Conservation (phyloP, 1,140 invertebrate genomes). For the Eumaeus atala region DNA sequence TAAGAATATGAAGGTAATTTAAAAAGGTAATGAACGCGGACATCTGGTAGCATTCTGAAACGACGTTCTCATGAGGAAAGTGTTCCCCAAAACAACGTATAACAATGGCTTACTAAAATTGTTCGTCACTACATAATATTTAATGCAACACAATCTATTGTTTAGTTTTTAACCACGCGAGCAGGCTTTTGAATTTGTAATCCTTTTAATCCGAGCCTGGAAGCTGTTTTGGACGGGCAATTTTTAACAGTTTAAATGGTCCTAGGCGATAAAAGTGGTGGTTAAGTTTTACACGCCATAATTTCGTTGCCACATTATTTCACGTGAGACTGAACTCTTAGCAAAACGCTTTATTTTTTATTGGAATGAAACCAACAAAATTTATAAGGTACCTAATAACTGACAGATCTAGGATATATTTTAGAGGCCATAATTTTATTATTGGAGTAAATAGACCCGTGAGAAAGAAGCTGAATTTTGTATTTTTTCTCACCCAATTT, state of each 20-base stretch:
- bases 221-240: conserved; percentile 10
- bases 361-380: no score
- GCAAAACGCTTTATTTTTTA: no score
- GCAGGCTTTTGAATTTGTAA: conserved; percentile 15
- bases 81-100: conserved; percentile 3
- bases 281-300: background rate
- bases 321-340: background rate
- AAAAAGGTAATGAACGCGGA: no score
- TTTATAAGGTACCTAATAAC: no score
- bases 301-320: background rate
- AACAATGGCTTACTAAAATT: background rate
- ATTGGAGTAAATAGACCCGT: background rate
- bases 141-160: conserved; percentile 14
- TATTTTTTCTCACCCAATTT: no score
- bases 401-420: background rate
- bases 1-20: no score
- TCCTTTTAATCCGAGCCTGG: conserved; percentile 12
- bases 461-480: no score
- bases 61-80: no score
- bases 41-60: background rate
- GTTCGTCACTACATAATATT: background rate
- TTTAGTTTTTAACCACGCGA: conserved; percentile 16
- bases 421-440: conserved; percentile 2
- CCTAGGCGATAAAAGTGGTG: background rate
- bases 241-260: conserved; percentile 15